Conservation (phyloP, 2,888 invertebrate genomes). For the Spisula subtruncata region DNA sequence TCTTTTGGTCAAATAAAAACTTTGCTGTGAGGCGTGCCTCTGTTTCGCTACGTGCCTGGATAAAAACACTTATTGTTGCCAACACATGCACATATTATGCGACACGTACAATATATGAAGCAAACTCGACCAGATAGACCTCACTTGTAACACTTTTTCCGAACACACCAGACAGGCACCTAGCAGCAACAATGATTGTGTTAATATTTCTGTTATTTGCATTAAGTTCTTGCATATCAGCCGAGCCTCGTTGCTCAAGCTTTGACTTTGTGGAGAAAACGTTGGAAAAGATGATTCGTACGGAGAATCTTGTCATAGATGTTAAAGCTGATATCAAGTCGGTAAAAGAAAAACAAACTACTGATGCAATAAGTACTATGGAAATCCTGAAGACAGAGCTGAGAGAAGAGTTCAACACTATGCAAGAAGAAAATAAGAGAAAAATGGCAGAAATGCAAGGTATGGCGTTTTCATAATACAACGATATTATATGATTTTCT, state of each 20-base stretch:
- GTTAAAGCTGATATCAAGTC: background rate
- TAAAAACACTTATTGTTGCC: background rate
- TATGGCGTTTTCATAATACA: background rate
- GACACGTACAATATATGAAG: background rate
- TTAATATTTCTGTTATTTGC: background rate
- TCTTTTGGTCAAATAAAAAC: no score
- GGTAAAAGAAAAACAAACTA: background rate
- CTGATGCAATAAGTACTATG: background rate
- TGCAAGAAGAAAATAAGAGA: background rate
- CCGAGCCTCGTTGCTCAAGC: background rate
- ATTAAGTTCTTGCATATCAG: no score
- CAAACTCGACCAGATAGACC: no score
- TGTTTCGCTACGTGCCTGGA: no score
- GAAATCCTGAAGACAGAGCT: background rate
- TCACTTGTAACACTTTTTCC: no score
- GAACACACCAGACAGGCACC: background rate
- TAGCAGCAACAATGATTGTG: background rate
- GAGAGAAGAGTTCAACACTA: background rate
- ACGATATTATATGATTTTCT: no score
- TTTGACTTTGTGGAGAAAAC: slow-evolving; percentile 4
- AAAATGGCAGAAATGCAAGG: background rate
- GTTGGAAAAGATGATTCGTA: slow-evolving; percentile 10
- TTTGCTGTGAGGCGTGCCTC: no score
- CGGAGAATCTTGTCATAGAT: background rate
- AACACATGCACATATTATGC: background rate